Evolutionary conservation across 2,113 vertebrate species (phyloP), one percentile per base, ranked within the genome.

Genomic region (Thermophis baileyi): DNA sequence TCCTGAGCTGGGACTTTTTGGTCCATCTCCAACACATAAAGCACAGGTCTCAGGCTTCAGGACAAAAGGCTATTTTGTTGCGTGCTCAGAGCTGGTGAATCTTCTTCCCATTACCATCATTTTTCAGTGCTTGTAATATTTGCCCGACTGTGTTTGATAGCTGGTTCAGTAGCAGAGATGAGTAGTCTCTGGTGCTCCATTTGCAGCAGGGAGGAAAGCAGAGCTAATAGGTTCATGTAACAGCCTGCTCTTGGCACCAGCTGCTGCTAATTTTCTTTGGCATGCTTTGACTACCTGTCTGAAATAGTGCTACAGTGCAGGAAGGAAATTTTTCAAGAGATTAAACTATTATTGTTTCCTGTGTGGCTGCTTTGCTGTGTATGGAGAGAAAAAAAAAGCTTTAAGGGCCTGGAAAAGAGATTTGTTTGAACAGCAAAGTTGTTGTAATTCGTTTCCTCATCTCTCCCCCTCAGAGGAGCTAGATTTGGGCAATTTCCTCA

Each of bases 301-400:
- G 95, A 97, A 96, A 97, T 95, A 95, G 95, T 95, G 85, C 95
- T 94, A 94, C 96, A 96, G 93, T 22, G 90, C 98, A 98, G 98
- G 98, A 98, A 98, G 98, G 98, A 98, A 98, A 98, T 98, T 98
- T 98, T 98, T 97, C 96, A 97, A 97, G 97, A 98, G 98, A 98
- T 98, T 98, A 98, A 98, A 97, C 97, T 97, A 94, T 98, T 98
- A 98, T 98, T 98, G 97, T 98, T 98, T 98, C 98, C 98, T 98
- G 97, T 98, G 97, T 93, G 97, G 97, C 97, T 97, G 98, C 97
- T 98, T 98, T 94, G 0, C 96, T 93, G 94, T 91, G 94, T 93
- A 97, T 97, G 91, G 46, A 74, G 96, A 96, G 5, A n/a, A 96
- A 88, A 88, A 96, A 96, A 96, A 96, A 93, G 91, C 97, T 98